These are phyloP conservation scores for Trogon melanurus DNA, from an alignment of 2,113 vertebrate species.

Conservation along the genomic window DNA sequence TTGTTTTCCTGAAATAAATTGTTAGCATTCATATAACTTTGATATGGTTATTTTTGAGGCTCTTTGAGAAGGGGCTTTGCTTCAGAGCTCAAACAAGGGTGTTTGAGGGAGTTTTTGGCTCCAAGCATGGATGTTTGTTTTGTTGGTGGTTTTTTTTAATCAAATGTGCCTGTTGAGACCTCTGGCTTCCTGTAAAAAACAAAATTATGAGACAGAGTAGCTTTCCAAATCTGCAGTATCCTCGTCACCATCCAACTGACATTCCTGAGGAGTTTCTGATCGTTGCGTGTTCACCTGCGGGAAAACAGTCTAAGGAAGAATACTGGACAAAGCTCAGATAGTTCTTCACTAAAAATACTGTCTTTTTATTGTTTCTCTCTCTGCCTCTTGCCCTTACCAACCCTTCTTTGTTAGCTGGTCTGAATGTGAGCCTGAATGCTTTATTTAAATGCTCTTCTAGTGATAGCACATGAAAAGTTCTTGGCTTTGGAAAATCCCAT, in stretches of 20 bases:
- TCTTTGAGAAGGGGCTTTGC: background rate
- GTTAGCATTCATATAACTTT: constrained; percentile 15
- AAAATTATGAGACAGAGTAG: background rate
- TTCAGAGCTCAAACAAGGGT: background rate
- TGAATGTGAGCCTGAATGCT: background rate
- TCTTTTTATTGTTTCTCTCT: background rate
- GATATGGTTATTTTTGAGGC: background rate
- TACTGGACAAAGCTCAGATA: background rate
- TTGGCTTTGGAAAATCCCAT: background rate
- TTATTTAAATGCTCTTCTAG: background rate
- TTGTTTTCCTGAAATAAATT: constrained; percentile 50
- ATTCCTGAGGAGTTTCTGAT: background rate
- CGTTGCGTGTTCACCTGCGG: background rate
- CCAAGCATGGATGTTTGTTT: background rate
- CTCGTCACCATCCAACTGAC: background rate
- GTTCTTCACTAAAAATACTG: background rate
- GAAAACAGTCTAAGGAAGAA: background rate
- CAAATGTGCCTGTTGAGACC: background rate
- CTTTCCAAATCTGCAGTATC: background rate
- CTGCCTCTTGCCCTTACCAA: background rate
- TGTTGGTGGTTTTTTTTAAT: background rate
- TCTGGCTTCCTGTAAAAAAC: background rate
- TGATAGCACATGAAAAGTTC: background rate
- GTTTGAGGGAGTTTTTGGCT: constrained; percentile 5
- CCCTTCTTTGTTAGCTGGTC: background rate